These are phyloP conservation scores for Diogma glabrata DNA, from an alignment of 2,888 invertebrate species.

Conservation along the genomic window DNA sequence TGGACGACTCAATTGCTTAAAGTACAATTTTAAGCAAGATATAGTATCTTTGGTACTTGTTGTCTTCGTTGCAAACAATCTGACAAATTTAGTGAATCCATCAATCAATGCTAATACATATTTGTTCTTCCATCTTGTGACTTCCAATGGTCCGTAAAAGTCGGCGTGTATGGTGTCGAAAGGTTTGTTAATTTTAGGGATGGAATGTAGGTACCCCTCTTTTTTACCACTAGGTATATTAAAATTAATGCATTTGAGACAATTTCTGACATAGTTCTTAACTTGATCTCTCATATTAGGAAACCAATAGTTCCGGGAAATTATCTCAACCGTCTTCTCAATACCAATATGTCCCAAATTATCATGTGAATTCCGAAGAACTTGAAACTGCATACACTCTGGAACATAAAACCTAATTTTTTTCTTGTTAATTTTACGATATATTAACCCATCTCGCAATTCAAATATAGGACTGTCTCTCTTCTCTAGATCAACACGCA, in stretches of 20 bases:
- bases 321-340: constrained; percentile 1
- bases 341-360: constrained; percentile 8
- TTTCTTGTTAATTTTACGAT: background rate
- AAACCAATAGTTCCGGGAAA: background rate
- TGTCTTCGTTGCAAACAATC: constrained; percentile 12
- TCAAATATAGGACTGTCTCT: constrained; percentile 5
- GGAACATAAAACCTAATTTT: constrained; percentile 11
- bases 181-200: constrained; percentile 7
- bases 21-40: constrained; percentile 9
- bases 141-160: constrained; percentile 11
- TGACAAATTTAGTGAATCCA: constrained; percentile 10
- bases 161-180: constrained; percentile 8
- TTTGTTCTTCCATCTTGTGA: constrained; percentile 13
- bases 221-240: background rate
- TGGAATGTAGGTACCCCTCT: constrained; percentile 9
- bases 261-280: constrained; percentile 3
- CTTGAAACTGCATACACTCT: constrained; percentile 1
- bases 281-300: constrained; percentile 1
- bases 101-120: constrained; percentile 11
- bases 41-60: constrained; percentile 11
- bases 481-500: background rate
- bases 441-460: constrained; percentile 8
- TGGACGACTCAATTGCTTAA: constrained; percentile 10
- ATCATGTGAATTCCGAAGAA: constrained; percentile 9
- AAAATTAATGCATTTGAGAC: constrained; percentile 8